These are phyloP conservation scores for Dipodomys merriami DNA, from an alignment of 2,113 vertebrate species.

Conservation along the genomic window DNA sequence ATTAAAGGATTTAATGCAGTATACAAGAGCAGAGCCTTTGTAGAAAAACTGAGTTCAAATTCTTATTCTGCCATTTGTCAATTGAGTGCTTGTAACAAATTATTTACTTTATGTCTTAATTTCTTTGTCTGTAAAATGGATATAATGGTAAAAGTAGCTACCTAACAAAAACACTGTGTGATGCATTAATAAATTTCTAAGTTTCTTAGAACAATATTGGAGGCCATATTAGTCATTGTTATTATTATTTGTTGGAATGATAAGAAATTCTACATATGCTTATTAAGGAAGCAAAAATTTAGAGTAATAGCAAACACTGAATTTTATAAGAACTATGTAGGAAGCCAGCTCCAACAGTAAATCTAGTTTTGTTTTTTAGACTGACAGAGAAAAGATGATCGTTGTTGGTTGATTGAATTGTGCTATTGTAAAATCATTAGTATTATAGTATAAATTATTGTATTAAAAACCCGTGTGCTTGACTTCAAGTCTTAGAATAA, in stretches of 20 bases:
- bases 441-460: neutral
- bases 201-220: neutral
- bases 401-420: neutral
- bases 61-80: neutral
- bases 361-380: neutral
- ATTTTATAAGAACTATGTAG: neutral
- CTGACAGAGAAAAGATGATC: neutral
- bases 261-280: neutral
- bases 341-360: neutral
- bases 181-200: neutral
- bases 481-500: neutral
- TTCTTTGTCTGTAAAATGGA: neutral
- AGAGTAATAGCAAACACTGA: neutral
- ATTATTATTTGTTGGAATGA: conserved; percentile 3
- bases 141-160: neutral
- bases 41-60: neutral
- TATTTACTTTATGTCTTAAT: neutral
- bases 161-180: neutral
- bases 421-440: no score
- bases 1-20: neutral
- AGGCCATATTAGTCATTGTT: neutral
- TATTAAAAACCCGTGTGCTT: neutral
- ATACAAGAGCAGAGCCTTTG: neutral
- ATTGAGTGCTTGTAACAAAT: neutral
- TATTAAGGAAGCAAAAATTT: conserved; percentile 19